Evolutionary conservation across 2,888 invertebrate genomes (phyloP), one percentile per base, ranked within the genome.

Genomic region (Eupithecia abbreviata): DNA sequence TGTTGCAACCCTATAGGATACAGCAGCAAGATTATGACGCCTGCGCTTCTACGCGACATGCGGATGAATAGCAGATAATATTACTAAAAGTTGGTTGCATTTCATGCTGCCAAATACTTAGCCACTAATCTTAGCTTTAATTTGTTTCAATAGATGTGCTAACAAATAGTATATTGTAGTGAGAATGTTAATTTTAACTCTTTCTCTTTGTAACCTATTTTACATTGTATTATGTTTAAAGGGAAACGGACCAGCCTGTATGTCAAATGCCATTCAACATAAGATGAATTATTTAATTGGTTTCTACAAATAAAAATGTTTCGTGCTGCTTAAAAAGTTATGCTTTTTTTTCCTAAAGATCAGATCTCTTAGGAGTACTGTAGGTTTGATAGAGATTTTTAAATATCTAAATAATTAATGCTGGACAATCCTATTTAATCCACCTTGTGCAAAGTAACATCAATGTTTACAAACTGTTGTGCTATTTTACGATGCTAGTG

Each of bases 61-160:
- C 72, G 74, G 75, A 77, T 79, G 76, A 73, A 79, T 75, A 80
- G 75, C 66, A 72, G 74, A 78, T 74, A 79, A 74, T 69, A 72
- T 72, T 55, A 75, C 70, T 73, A 73, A 75, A 69, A 79, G 49
- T 65, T 65, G 58, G 72, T 66, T 62, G 71, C 74, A 72, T 43
- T 73, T 76, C 72, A 47, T 75, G 71, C 77, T 72, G 77, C 75
- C 77, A 79, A 75, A 78, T 76, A 78, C 71, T 81, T 79, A 71
- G 12, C 13, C 51, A 13, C 49, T 76, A 43, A 73, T 67, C 70
- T 62, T 41, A 73, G 18, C 66, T 75, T 71, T 73, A 58, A 58
- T 71, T 72, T 72, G 43, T 3, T 62, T 72, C 47, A 65, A 15
- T 62, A 58, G 72, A 62, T n/a, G 4, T n/a, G 45, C 18, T 45